These are phyloP conservation scores for Asbolus verrucosus DNA, from an alignment of 1,140 invertebrate genomes.

Conservation along the genomic window DNA sequence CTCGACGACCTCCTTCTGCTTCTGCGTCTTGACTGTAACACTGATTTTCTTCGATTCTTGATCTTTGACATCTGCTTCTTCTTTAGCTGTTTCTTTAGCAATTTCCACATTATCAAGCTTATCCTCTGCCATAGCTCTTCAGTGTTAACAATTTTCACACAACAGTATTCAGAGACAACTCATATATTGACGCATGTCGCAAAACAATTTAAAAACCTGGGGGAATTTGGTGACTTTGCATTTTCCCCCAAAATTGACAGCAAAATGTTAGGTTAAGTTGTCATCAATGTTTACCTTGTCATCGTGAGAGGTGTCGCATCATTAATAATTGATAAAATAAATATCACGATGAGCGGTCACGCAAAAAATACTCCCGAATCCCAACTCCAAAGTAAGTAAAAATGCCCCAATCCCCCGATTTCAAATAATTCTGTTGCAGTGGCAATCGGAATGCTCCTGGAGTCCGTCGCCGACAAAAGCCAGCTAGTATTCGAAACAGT, in stretches of 20 bases:
- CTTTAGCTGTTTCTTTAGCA: not conserved
- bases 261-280: not conserved
- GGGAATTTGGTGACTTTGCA: not conserved
- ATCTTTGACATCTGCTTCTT: slow-evolving; percentile 1
- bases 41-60: slow-evolving; percentile 31
- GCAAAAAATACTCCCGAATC: slow-evolving; percentile 58
- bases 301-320: slow-evolving; percentile 2
- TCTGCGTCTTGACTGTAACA: slow-evolving; percentile 94
- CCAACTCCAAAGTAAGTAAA: slow-evolving; percentile 60
- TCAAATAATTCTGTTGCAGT: slow-evolving; percentile 64
- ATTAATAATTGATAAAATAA: slow-evolving; percentile 1
- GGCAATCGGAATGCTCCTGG: slow-evolving; percentile 70
- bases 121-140: slow-evolving; percentile 4
- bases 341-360: slow-evolving; percentile 49
- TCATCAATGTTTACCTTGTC: not conserved
- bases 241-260: slow-evolving; percentile 7
- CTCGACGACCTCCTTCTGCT: slow-evolving; percentile 90
- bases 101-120: not conserved
- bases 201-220: slow-evolving; percentile 27
- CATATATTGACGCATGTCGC: slow-evolving; percentile 25
- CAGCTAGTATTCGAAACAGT: slow-evolving; percentile 68
- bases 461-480: slow-evolving; percentile 72
- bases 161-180: slow-evolving; percentile 7
- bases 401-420: slow-evolving; percentile 2
- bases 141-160: not conserved